These are phyloP conservation scores for Tubulanus polymorphus DNA, from an alignment of 2,888 invertebrate genomes.

Conservation along the genomic window DNA sequence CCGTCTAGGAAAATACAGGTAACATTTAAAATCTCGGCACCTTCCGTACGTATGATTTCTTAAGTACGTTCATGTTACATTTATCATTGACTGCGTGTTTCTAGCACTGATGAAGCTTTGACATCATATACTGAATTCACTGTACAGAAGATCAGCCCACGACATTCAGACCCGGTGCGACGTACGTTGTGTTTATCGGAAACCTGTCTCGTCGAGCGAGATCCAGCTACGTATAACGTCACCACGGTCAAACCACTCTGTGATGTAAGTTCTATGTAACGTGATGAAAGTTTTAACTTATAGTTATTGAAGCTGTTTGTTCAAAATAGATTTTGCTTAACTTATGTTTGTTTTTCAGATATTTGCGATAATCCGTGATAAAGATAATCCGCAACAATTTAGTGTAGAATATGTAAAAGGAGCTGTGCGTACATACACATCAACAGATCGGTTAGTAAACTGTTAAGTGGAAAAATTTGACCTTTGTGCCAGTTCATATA, in stretches of 20 bases:
- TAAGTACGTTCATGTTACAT: too few relatives aligned
- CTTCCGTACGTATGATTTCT: too few relatives aligned
- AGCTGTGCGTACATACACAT: slow-evolving; percentile 78
- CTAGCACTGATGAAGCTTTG: slow-evolving; percentile 87
- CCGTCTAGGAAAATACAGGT: slow-evolving; percentile 90
- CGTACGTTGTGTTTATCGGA: slow-evolving; percentile 92
- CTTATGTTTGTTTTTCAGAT: slow-evolving; percentile 62
- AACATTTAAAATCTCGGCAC: too few relatives aligned
- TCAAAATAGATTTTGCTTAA: neutral
- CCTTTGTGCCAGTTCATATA: neutral
- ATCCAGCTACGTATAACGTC: slow-evolving; percentile 93
- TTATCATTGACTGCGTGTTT: slow-evolving; percentile 37
- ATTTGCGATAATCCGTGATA: slow-evolving; percentile 84
- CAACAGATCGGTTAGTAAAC: slow-evolving; percentile 76
- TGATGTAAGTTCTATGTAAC: slow-evolving; percentile 54
- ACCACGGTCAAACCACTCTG: slow-evolving; percentile 68
- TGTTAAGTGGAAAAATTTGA: too few relatives aligned
- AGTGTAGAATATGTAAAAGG: slow-evolving; percentile 92
- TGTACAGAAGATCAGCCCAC: slow-evolving; percentile 80
- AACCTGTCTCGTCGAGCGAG: slow-evolving; percentile 90
- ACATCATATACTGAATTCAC: slow-evolving; percentile 95
- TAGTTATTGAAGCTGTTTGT: neutral
- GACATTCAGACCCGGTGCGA: slow-evolving; percentile 68
- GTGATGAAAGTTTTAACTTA: neutral
- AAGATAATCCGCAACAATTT: slow-evolving; percentile 88